Conservation (phyloP, 2,113 vertebrate genomes). For the Hiodon tergisus region DNA sequence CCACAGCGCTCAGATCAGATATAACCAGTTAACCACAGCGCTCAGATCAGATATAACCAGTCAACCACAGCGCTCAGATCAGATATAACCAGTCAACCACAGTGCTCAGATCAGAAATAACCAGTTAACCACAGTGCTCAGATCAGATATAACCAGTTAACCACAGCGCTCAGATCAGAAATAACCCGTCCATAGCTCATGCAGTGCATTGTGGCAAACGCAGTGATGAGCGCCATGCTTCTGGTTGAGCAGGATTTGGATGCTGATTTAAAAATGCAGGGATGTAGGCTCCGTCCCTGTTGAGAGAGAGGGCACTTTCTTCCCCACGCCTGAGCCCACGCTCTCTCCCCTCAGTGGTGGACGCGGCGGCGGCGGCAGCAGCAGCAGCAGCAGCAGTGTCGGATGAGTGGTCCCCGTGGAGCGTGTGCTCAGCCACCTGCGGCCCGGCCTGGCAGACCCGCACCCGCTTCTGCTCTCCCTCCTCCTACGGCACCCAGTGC, state of each 20-base stretch:
- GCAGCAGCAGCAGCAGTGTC: constrained; percentile 47
- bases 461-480: constrained; percentile 81
- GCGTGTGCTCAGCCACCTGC: constrained; percentile 83
- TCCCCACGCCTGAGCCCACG: background rate
- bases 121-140: too few relatives aligned
- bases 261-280: background rate
- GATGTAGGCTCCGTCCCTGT: background rate
- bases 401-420: constrained; percentile 96
- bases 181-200: too few relatives aligned
- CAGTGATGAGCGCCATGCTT: background rate
- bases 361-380: constrained; percentile 67
- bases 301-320: background rate
- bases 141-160: too few relatives aligned
- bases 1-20: too few relatives aligned
- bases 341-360: constrained; percentile 48
- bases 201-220: too few relatives aligned
- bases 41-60: too few relatives aligned
- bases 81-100: too few relatives aligned
- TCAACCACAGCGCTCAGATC: too few relatives aligned
- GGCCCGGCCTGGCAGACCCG: constrained; percentile 92
- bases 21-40: too few relatives aligned
- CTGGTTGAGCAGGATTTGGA: background rate
- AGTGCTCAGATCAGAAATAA: too few relatives aligned
- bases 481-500: constrained; percentile 85
- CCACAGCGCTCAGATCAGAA: too few relatives aligned